Evolutionary conservation across 35 echinoderm and acorn worm species (phyloP).

Genomic region (Heliocidaris tuberculata): DNA sequence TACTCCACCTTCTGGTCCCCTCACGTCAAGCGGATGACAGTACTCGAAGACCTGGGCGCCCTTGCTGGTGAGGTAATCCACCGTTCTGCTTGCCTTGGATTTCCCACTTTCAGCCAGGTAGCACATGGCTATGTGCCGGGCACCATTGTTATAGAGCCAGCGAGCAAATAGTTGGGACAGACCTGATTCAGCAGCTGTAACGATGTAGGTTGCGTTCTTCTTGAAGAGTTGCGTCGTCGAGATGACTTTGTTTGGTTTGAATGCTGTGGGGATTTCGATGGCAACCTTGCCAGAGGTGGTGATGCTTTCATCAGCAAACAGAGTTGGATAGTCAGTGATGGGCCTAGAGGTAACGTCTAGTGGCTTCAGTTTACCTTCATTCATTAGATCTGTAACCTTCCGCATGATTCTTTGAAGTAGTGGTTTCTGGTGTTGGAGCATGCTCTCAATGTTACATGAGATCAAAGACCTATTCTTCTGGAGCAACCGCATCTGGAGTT

Average conservation of each 20-base stretch:
- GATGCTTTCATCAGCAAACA: constrained; percentile 31
- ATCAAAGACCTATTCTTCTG: constrained; percentile 65
- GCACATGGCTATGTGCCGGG: constrained; percentile 68
- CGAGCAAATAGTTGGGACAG: constrained; percentile 70
- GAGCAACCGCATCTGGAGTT: constrained; percentile 50
- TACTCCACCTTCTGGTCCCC: constrained; percentile 17
- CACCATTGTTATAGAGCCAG: constrained; percentile 79
- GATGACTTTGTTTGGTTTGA: constrained; percentile 54
- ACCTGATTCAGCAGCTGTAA: constrained; percentile 75
- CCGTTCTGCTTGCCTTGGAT: constrained; percentile 49
- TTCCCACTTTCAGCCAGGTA: constrained; percentile 35
- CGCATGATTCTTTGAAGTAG: constrained; percentile 38
- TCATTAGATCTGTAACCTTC: constrained; percentile 45
- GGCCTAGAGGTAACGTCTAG: constrained; percentile 27
- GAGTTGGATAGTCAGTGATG: constrained; percentile 55
- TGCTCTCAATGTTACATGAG: constrained; percentile 67
- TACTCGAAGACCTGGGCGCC: constrained; percentile 56
- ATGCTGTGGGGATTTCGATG: constrained; percentile 57
- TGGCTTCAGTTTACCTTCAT: constrained; percentile 46
- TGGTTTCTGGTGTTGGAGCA: constrained; percentile 46
- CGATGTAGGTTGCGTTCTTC: constrained; percentile 68
- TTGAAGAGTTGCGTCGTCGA: constrained; percentile 65
- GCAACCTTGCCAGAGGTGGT: constrained; percentile 31
- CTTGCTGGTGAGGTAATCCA: constrained; percentile 53
- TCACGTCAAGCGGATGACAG: constrained; percentile 19